phyloP scores from a whole-genome alignment of 2,797 vertebrate genomes.

The Anguilla marmorata region DNA sequence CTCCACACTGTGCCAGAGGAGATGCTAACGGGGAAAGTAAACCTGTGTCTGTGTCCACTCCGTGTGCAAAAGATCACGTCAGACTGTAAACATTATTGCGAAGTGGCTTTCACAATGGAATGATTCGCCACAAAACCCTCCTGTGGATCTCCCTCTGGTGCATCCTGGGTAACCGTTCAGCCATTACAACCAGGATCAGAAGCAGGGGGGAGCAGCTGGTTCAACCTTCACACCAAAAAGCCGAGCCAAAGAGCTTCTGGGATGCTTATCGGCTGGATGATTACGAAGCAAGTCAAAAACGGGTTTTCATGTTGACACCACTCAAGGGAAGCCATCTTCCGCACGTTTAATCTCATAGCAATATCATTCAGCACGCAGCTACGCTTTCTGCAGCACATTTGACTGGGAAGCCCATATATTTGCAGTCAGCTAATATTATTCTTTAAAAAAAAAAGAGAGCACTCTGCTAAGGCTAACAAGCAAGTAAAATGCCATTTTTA shows the following conservation, averaged over 20 bases:
- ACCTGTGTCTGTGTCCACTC: neutral
- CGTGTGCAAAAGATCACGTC: neutral
- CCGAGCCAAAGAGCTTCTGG: neutral
- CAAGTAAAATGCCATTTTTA: neutral
- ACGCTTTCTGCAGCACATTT: neutral
- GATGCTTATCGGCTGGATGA: neutral
- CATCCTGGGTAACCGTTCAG: neutral
- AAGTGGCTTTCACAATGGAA: neutral
- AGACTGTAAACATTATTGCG: neutral
- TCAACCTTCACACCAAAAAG: neutral
- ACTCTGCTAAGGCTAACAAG: neutral
- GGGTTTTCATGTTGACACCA: neutral
- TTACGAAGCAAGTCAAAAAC: neutral
- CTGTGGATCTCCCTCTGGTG: neutral
- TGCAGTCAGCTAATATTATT: neutral
- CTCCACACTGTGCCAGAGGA: neutral
- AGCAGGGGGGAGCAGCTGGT: neutral
- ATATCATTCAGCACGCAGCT: neutral
- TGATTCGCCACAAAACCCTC: neutral
- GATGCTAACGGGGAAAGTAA: neutral
- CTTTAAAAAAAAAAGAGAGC: neutral
- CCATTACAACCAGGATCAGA: neutral
- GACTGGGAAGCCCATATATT: neutral
- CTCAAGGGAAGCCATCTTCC: neutral
- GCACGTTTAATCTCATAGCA: neutral